Evolutionary conservation across 2,888 invertebrate species (phyloP), one percentile per base, ranked within the genome.

Genomic region (Drosophila anomalipes): DNA sequence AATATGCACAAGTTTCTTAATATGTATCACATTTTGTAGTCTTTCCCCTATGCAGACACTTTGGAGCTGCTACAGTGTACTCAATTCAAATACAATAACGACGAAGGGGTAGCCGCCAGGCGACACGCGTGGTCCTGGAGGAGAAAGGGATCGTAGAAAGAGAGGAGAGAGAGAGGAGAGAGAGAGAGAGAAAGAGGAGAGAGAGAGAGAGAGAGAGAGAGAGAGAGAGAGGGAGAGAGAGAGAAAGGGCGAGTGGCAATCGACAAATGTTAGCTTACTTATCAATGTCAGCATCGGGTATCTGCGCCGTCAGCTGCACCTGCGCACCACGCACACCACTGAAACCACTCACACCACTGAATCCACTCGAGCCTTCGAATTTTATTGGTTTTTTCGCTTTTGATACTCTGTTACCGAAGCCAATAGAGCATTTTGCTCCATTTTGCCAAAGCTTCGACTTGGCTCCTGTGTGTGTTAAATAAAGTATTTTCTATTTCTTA

Each of bases 231-330:
- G 6, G 3, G 3, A 6, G 3, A n/a, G 41, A 41, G n/a, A n/a
- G 12, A 16, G 7, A 41, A 4, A 7, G 26, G 16, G 47, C 26
- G 22, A 16, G 44, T 22, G 22, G 44, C 22, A 44, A 44, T 39
- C 39, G 44, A 12, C 66, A 51, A 66, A 58, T 35, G 49, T 62
- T 47, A 53, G 78, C 63, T 78, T 78, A 78, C 70, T 78, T 75
- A 75, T 74, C 78, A 68, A 65, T 60, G 41, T 49, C 60, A 67
- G 65, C 69, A 78, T 67, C 74, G 60, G 47, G 33, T 70, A 63
- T 51, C 70, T 54, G 44, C 37, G 65, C 65, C 77, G 78, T 79
- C 87, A 87, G 85, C 76, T 85, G 84, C 84, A 85, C 87, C 84
- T 85, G 84, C 84, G 62, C 70, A 65, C 54, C 60, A 49, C 54